These are phyloP conservation scores for Penaeus chinensis DNA, from an alignment of 1,140 invertebrate species.

Conservation along the genomic window DNA sequence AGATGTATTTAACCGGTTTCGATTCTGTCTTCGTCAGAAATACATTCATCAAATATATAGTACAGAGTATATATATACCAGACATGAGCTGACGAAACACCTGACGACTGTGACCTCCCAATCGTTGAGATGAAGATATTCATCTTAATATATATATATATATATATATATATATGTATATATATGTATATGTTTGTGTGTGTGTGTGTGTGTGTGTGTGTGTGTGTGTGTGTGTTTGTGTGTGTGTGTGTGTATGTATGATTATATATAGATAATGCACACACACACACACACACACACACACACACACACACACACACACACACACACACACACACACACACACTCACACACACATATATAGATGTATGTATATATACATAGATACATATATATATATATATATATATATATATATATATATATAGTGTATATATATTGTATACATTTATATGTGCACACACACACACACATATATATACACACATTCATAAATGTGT, in stretches of 20 bases:
- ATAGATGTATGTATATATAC: neutral
- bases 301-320: neutral
- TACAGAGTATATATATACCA: too few species aligned
- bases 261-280: neutral
- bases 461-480: neutral
- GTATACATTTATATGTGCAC: slow-evolving; percentile 5
- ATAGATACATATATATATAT: slow-evolving; percentile 23
- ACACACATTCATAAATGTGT: slow-evolving; percentile 10
- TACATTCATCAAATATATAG: too few species aligned
- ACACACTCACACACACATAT: slow-evolving; percentile 7
- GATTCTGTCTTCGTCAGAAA: too few species aligned
- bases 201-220: slow-evolving; percentile 19
- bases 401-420: slow-evolving; percentile 13
- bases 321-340: slow-evolving; percentile 3
- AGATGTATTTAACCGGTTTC: too few species aligned
- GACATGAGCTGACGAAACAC: too few species aligned
- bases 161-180: slow-evolving; percentile 40
- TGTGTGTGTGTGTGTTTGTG: slow-evolving; percentile 16
- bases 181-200: slow-evolving; percentile 26
- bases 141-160: slow-evolving; percentile 27
- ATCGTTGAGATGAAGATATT: too few species aligned
- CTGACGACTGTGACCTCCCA: too few species aligned
- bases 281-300: neutral
- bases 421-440: slow-evolving; percentile 31
- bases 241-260: slow-evolving; percentile 17